Percentiles rank a stretch among this genome's conserved stretches.
phyloP scores from a whole-genome alignment of 2,888 invertebrate species.

The Deroplatys truncata region DNA sequence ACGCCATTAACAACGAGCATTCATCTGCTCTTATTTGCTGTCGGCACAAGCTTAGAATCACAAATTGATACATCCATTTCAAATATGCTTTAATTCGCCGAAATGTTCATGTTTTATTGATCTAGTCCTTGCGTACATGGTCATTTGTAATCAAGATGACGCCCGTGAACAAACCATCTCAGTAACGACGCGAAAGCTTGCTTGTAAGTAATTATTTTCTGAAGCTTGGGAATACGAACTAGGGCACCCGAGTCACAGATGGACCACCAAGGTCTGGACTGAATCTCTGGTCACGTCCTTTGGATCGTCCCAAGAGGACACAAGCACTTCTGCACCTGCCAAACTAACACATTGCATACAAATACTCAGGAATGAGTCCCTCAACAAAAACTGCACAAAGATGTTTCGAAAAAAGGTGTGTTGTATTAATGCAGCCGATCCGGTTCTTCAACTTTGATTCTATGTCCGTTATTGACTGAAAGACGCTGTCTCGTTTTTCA shows the following conservation, averaged over 20 bases:
- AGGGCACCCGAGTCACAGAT: background rate
- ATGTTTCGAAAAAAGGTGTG: too few relatives aligned
- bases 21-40: too few relatives aligned
- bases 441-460: background rate
- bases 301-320: background rate
- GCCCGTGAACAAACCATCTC: background rate
- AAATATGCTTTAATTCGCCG: background rate
- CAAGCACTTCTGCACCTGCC: background rate
- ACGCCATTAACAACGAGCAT: too few relatives aligned
- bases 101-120: background rate
- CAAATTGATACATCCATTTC: background rate
- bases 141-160: background rate
- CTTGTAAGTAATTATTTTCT: background rate
- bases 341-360: background rate
- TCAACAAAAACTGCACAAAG: background rate
- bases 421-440: background rate
- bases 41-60: background rate
- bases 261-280: background rate
- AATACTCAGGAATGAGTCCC: background rate
- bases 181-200: background rate
- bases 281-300: background rate
- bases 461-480: background rate
- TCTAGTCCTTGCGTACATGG: background rate
- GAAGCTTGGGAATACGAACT: background rate
- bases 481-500: too few relatives aligned